Evolutionary conservation across 2,888 invertebrate genomes (phyloP), one percentile per base, ranked within the genome.

Genomic region (Ornithoptera priamus): DNA sequence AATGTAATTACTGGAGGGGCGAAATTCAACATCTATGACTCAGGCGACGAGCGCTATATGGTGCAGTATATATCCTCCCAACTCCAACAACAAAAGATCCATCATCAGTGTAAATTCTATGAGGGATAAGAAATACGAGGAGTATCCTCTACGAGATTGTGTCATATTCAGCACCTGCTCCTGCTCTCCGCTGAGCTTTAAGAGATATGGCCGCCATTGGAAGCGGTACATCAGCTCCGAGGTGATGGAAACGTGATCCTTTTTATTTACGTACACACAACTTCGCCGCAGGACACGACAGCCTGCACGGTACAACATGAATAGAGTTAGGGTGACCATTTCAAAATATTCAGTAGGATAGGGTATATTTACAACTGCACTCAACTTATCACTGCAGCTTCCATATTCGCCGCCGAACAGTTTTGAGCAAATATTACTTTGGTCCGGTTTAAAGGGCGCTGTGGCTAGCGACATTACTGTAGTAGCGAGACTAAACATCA

Each of bases 211-310:
- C 17, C 30, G 57, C 24, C 61, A 42, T 39, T 61, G 65, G 57
- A 69, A n/a, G 61, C 17, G 56, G 4, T 39, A 64, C 69, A 57
- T 62, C 57, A 50, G 39, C 15, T 1, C 39, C 63, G 72, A 74
- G 75, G 76, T 75, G 77, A 76, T 74, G 74, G 75, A 72, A 76
- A 71, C 69, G 72, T 75, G 74, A 73, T 72, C 69, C 65, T 68
- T 63, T 74, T 74, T 74, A 78, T 84, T 83, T 85, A 82, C 81
- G 81, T 81, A 79, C 77, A 20, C 77, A 20, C 75, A 75, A 78
- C 73, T 77, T 81, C 88, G 74, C 88, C 76, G 83, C 89, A 82
- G 89, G 89, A 88, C 80, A 80, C 83, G 81, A 82, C 77, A 75
- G 77, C 75, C 77, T 77, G 79, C 77, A 80, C 80, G 78, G 82